These are phyloP conservation scores for Stegastes partitus DNA, from an alignment of 2,113 vertebrate genomes.

Conservation along the genomic window DNA sequence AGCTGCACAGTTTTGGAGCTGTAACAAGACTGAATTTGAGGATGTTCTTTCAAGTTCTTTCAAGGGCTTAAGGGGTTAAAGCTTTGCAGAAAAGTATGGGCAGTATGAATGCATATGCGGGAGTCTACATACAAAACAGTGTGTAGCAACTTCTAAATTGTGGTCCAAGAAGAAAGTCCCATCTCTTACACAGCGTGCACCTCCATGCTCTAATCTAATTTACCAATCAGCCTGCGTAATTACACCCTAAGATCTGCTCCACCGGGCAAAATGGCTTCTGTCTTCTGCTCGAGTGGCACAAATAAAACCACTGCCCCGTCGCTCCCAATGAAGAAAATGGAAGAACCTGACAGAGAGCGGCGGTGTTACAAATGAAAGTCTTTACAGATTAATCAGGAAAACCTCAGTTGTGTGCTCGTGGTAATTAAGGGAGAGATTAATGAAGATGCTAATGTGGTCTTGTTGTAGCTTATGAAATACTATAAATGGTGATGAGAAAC, in stretches of 20 bases:
- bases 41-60: no score
- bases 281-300: constrained; percentile 65
- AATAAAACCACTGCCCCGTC: constrained; percentile 58
- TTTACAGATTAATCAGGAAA: constrained; percentile 66
- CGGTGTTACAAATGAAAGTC: constrained; percentile 55
- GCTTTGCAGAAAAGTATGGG: background rate
- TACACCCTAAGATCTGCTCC: constrained; percentile 74
- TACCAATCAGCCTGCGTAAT: constrained; percentile 73
- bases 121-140: no score
- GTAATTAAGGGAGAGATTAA: constrained; percentile 76
- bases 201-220: constrained; percentile 76
- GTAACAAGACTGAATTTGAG: no score
- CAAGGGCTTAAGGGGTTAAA: no score
- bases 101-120: background rate
- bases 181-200: constrained; percentile 33
- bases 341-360: constrained; percentile 37
- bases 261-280: constrained; percentile 65
- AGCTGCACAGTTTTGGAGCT: no score
- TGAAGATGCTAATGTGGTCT: constrained; percentile 41
- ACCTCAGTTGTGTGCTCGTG: constrained; percentile 63
- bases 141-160: background rate
- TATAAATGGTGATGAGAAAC: constrained; percentile 36
- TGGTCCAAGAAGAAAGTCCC: background rate
- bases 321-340: constrained; percentile 44
- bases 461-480: constrained; percentile 31